A percentile compares a stretch with the other conserved stretches of the same genome.
Conservation (phyloP, 1,140 invertebrate genomes). For the Rhizoglyphus robini region DNA sequence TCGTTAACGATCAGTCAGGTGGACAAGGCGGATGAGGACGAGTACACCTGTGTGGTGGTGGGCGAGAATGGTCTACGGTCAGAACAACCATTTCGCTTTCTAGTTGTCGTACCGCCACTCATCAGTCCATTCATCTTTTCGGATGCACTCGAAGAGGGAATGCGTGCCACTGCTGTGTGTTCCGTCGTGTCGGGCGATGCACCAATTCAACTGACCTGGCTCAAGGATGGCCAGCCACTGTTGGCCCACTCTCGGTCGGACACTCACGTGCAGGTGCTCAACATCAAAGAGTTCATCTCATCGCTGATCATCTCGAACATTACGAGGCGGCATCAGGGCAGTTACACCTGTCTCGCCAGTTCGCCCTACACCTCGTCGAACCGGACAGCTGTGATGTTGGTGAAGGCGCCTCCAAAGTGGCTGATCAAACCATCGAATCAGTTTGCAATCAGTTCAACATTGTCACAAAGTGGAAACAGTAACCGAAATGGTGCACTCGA, state of each 20-base stretch:
- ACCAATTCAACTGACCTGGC: constrained; percentile 58
- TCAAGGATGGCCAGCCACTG: constrained; percentile 53
- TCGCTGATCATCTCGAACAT: constrained; percentile 57
- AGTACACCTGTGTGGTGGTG: constrained; percentile 42
- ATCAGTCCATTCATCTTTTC: constrained; percentile 28
- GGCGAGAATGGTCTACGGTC: constrained; percentile 25
- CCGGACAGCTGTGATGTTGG: constrained; percentile 61
- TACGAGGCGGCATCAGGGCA: constrained; percentile 54
- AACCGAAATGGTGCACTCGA: too few species aligned
- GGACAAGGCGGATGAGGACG: constrained; percentile 70
- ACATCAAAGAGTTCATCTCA: constrained; percentile 28
- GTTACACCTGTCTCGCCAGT: constrained; percentile 64
- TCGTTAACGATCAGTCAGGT: constrained; percentile 66
- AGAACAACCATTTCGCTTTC: constrained; percentile 23
- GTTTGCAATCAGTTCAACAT: constrained; percentile 22
- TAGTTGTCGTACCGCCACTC: constrained; percentile 26
- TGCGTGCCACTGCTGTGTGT: constrained; percentile 28
- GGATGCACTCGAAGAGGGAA: constrained; percentile 28
- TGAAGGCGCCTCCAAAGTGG: constrained; percentile 40
- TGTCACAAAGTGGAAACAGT: background rate
- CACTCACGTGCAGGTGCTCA: constrained; percentile 25
- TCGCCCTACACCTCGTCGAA: constrained; percentile 48
- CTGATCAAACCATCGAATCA: constrained; percentile 25
- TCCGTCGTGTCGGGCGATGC: constrained; percentile 37
- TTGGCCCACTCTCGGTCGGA: background rate